Conservation (phyloP, 2,797 vertebrate species). For the Esox masquinongy region DNA sequence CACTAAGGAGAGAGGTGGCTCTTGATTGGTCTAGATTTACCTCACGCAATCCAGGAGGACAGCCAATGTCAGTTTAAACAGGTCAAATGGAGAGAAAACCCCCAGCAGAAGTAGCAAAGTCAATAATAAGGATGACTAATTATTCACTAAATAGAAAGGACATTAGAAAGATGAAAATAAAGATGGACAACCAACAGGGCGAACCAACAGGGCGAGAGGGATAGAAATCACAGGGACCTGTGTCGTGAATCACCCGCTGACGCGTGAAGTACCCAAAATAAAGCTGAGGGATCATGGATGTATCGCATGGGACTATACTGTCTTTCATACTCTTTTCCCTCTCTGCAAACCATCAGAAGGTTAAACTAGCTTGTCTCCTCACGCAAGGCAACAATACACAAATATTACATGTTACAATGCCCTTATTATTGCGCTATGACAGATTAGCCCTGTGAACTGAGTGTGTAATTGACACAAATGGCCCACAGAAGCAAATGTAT, state of each 20-base stretch:
- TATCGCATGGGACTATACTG: neutral
- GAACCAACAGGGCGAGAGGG: neutral
- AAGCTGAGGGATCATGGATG: slow-evolving; percentile 5
- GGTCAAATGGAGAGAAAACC: slow-evolving; percentile 32
- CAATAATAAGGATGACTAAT: slow-evolving; percentile 52
- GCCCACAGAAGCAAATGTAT: neutral
- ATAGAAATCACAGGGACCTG: neutral
- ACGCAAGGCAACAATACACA: neutral
- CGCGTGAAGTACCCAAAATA: slow-evolving; percentile 5
- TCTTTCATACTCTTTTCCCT: neutral
- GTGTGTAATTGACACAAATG: neutral
- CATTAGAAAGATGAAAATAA: slow-evolving; percentile 20
- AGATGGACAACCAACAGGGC: neutral
- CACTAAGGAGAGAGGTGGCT: slow-evolving; percentile 30
- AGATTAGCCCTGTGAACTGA: neutral
- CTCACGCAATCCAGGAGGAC: slow-evolving; percentile 34
- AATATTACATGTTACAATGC: neutral
- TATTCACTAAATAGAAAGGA: slow-evolving; percentile 50
- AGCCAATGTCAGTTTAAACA: slow-evolving; percentile 49
- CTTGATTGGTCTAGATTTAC: slow-evolving; percentile 26
- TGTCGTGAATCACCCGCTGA: slow-evolving; percentile 11
- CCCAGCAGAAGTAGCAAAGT: slow-evolving; percentile 21
- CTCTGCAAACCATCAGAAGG: neutral
- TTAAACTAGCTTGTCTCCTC: neutral
- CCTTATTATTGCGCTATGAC: neutral